Conservation (phyloP, 2,797 vertebrate species). For the Rhinoraja longicauda region DNA sequence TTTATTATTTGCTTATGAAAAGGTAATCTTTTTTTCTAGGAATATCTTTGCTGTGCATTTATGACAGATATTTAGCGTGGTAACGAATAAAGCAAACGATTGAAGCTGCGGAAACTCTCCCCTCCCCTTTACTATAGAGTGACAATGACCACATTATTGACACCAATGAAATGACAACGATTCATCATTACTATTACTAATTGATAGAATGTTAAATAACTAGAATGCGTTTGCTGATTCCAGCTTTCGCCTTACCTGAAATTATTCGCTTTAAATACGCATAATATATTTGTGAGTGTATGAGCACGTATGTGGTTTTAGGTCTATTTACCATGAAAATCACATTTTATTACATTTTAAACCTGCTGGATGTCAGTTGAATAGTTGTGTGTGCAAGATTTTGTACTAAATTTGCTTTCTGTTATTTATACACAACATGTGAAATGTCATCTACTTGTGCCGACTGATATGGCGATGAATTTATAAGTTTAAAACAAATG, state of each 20-base stretch:
- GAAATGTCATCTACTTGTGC: not conserved
- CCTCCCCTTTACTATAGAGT: not conserved
- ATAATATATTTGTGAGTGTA: not conserved
- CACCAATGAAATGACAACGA: not conserved
- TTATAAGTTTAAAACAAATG: not conserved
- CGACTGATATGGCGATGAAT: not conserved
- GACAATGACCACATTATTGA: slow-evolving; percentile 3
- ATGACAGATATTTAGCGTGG: not conserved
- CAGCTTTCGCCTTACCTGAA: not conserved
- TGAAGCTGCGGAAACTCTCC: not conserved
- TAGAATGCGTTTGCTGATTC: not conserved
- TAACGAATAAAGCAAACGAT: not conserved
- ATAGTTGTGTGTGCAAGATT: not conserved
- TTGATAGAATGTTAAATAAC: not conserved
- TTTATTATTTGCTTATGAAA: not conserved
- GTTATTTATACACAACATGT: not conserved
- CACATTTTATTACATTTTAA: not conserved
- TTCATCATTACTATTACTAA: not conserved
- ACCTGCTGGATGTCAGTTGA: not conserved
- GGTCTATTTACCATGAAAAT: not conserved
- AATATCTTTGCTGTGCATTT: not conserved
- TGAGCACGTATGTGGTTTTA: not conserved
- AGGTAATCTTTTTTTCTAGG: not conserved
- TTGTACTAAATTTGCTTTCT: not conserved
- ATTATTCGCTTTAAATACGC: not conserved